Evolutionary conservation across 1,140 invertebrate genomes (phyloP), one percentile per base, ranked within the genome.

Genomic region (Papilio polyxenes): DNA sequence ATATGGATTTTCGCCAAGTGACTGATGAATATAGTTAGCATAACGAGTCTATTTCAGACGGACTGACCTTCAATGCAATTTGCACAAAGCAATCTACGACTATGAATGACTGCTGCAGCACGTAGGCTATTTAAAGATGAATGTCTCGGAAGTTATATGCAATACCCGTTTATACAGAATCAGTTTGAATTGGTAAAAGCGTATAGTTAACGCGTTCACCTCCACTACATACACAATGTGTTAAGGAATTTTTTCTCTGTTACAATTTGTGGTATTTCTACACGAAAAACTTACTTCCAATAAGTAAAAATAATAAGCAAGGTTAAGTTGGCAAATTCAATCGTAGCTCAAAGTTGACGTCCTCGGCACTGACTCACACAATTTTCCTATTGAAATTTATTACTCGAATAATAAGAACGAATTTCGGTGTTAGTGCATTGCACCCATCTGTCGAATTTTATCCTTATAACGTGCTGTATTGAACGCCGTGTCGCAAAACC

Each of bases 401-500:
- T 80, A 59, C 78, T 48, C n/a, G 3, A 80, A 80, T 48, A 48
- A 80, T 69, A 3, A 62, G 37, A 69, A 69, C 31, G 69, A 80
- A 69, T 80, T 65, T 80, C 40, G 13, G 15, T 15, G 78, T 20
- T 48, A 15, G 62, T 69, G 44, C 62, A 80, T 49, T 31, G 62
- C 40, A 80, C 62, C 31, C 62, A 49, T 51, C 20, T 31, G 75
- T 31, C 75, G 81, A 76, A 85, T 80, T 75, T 40, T 81, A 82
- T 85, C 82, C 83, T 82, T 84, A 86, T 17, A 59, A 82, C 62
- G 53, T 84, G 80, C 82, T 80, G 78, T 86, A 92, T 90, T 75
- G 82, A 82, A 77, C 87, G 85, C 86, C 87, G 75, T 84, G 85
- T 87, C 86, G 87, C 81, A 76, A 84, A 79, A 13, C 69, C n/a